Conservation (phyloP, 2,888 invertebrate genomes). For the Melinaea marsaeus region DNA sequence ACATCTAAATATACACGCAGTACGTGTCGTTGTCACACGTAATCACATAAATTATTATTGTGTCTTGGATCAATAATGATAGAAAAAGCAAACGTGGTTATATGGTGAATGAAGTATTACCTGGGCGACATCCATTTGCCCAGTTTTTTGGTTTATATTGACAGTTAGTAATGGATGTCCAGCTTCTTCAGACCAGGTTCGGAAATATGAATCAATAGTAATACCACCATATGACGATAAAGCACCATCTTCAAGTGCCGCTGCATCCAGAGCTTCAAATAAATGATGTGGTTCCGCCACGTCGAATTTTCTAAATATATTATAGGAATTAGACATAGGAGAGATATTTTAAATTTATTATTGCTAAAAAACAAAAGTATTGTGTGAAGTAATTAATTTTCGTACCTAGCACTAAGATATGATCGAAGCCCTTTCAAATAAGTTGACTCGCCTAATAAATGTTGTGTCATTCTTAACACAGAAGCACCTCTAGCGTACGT, state of each 20-base stretch:
- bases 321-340: background rate
- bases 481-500: conserved; percentile 82
- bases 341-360: background rate
- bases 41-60: no score
- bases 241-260: conserved; percentile 48
- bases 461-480: conserved; percentile 82
- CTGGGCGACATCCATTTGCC: conserved; percentile 60
- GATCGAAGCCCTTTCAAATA: conserved; percentile 73
- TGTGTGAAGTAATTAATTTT: background rate
- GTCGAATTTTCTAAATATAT: conserved; percentile 46
- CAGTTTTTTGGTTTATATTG: conserved; percentile 55
- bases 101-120: conserved; percentile 36
- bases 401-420: conserved; percentile 75
- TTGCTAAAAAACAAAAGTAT: background rate
- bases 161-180: conserved; percentile 80
- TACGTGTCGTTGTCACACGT: no score
- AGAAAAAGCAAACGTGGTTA: no score
- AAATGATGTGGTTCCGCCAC: conserved; percentile 74
- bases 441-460: conserved; percentile 73
- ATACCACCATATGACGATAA: conserved; percentile 50
- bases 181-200: conserved; percentile 78
- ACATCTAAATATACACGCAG: no score
- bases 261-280: conserved; percentile 67
- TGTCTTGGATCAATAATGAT: no score
- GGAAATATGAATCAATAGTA: conserved; percentile 68